A percentile compares a stretch with the other conserved stretches of the same genome.
Evolutionary conservation across 2,888 invertebrate species (phyloP).

Genomic region (Pinctada fucata): DNA sequence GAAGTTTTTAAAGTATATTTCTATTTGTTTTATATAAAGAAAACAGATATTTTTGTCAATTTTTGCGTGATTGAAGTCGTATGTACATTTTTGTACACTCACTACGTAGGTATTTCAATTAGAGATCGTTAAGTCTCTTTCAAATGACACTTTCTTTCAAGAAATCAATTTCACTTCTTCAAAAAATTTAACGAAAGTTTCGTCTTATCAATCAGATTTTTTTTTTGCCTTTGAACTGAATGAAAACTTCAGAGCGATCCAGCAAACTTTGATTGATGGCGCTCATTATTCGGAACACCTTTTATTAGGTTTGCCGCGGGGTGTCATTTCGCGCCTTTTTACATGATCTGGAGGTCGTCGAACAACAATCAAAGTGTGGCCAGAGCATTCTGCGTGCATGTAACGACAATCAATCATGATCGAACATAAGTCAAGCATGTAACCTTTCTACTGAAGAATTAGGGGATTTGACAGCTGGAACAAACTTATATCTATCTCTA

Average conservation of each 20-base stretch:
- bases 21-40: too few relatives aligned
- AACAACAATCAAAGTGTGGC: slow-evolving; percentile 3
- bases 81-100: too few relatives aligned
- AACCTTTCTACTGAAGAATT: background rate
- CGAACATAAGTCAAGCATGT: slow-evolving; percentile 3
- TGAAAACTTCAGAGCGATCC: background rate
- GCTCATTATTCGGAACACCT: background rate
- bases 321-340: slow-evolving; percentile 2
- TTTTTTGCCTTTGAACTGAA: background rate
- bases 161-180: too few relatives aligned
- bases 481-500: background rate
- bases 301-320: background rate
- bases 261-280: background rate
- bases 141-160: too few relatives aligned
- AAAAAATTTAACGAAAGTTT: too few relatives aligned
- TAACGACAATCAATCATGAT: slow-evolving; percentile 3
- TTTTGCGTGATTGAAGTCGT: too few relatives aligned
- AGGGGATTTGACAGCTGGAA: background rate
- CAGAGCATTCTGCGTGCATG: background rate
- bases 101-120: too few relatives aligned
- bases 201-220: too few relatives aligned
- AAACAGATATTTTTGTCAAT: too few relatives aligned
- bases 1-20: too few relatives aligned
- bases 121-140: too few relatives aligned
- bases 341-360: background rate